phyloP scores from a whole-genome alignment of 1,140 invertebrate species.

The Heliconius eleuchia region DNA sequence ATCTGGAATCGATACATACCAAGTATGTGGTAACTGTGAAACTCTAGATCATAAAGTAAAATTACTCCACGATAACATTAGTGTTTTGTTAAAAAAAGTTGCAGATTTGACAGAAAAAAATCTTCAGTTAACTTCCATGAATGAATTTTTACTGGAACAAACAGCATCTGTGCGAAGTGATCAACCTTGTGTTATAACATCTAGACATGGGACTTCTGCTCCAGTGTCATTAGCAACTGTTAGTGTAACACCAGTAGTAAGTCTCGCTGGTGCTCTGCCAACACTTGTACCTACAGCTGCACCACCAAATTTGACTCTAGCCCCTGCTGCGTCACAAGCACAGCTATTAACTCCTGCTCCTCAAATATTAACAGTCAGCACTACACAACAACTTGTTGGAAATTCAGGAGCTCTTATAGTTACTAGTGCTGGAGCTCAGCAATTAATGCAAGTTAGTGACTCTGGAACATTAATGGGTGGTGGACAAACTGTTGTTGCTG shows the following conservation, averaged over 20 bases:
- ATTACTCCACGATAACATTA: slow-evolving; percentile 74
- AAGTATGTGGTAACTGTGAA: slow-evolving; percentile 64
- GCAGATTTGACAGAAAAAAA: slow-evolving; percentile 74
- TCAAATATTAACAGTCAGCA: slow-evolving; percentile 74
- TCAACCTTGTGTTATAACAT: slow-evolving; percentile 74
- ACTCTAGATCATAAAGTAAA: slow-evolving; percentile 70
- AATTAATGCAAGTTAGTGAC: slow-evolving; percentile 77
- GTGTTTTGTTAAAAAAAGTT: slow-evolving; percentile 72
- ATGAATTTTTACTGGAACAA: slow-evolving; percentile 76
- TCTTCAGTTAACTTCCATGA: slow-evolving; percentile 74
- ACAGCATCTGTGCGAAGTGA: slow-evolving; percentile 66
- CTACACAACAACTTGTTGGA: slow-evolving; percentile 72
- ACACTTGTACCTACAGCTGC: slow-evolving; percentile 66
- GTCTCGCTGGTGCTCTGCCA: slow-evolving; percentile 68
- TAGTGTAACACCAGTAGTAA: slow-evolving; percentile 75
- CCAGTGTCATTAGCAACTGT: slow-evolving; percentile 75
- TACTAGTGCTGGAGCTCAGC: slow-evolving; percentile 75
- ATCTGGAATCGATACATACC: slow-evolving; percentile 55
- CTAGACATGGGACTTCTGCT: slow-evolving; percentile 72
- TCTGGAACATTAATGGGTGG: slow-evolving; percentile 74
- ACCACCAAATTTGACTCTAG: slow-evolving; percentile 67
- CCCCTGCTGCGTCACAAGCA: slow-evolving; percentile 69
- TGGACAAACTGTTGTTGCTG: slow-evolving; percentile 73
- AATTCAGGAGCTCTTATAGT: slow-evolving; percentile 76
- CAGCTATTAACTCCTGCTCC: slow-evolving; percentile 73